Base-by-base conservation (phyloP, 1,140 invertebrate species). In the Macrobrachium rosenbergii region DNA sequence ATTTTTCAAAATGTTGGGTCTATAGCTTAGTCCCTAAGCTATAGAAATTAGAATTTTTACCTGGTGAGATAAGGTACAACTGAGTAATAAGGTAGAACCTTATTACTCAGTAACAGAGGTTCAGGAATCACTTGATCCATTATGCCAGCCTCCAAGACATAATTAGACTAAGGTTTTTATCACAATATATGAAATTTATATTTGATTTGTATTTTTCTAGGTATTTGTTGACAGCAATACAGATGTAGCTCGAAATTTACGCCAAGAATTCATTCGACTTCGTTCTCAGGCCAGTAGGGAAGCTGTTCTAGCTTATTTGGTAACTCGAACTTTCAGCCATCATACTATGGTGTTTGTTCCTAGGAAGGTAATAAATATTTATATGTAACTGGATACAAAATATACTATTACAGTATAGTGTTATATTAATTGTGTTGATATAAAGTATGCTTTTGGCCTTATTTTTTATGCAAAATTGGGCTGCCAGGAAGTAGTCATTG, bases 271-370 rank as follows among this genome's bases (percentile, higher is more conserved):
- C 92, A 94, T 99, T 80, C 94, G 97, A 16, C 93, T 94, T 83
- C 94, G 94, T 89, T 94, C 95, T 88, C 98, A 99, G 92, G 94
- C 94, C 0, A 97, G 99, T 92, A 94, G 98, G 43, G 98, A 99
- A 92, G 95, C 98, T 0, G 95, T 99, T 75, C 92, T 99, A 76
- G 95, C 96, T 88, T 97, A 98, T 59, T 92, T 99, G 37, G 95
- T 99, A 78, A 97, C 96, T 90, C 93, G 98, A 89, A 98, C 96
- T n/a, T 99, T 99, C 91, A 94, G 96, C 64, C 95, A 98, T 91
- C 95, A 97, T 89, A 95, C 95, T 60, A 99, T 99, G 92, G 94
- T 99, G 37, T 99, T 99, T 93, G 96, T 99, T 19, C 96, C 97
- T 92, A 99, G 98, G 0, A 99, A 99, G 92, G 96, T 95, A 90